Evolutionary conservation across 2,888 invertebrate genomes (phyloP), one percentile per base, ranked within the genome.

Genomic region (Nemurella pictetii): DNA sequence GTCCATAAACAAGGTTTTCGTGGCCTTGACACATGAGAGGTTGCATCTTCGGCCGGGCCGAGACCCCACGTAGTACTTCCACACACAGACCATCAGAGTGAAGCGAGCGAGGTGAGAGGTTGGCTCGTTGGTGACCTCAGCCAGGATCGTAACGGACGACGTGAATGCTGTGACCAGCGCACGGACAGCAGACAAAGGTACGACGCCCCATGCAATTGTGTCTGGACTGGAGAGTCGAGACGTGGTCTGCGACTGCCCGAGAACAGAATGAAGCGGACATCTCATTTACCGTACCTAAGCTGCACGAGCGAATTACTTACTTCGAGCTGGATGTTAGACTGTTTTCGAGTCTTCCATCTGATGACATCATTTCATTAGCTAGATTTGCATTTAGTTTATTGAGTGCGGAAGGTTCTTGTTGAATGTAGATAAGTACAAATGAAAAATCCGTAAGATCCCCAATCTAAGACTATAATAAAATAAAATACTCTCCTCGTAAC

Each of bases 71-170:
- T 55, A 55, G 55, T 20, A 55, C 20, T 7, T 55, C 20, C 55
- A 55, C 15, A 20, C 55, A 20, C 20, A 12, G n/a, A n/a, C n/a
- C n/a, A n/a, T n/a, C n/a, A n/a, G n/a, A n/a, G n/a, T n/a, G n/a
- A n/a, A 36, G 15, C 55, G 55, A 7, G 28, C 75, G 26, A 75
- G 75, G 75, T 75, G 75, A 75, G 28, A 75, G 75, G 75, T 75
- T n/a, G 27, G 27, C 9, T 75, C 75, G 75, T 28, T 27, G 75
- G 26, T 75, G 75, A 75, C 75, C 75, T 28, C 27, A 9, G 75
- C 26, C 28, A 75, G 26, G 28, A 75, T 28, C 55, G 15, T 55
- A 55, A 55, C 55, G 55, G 55, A 55, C 55, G 20, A 55, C 55
- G 55, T 55, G 15, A 20, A 55, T 20, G 55, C 5, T 55, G 9